Evolutionary conservation across 1,140 invertebrate genomes (phyloP), one percentile per base, ranked within the genome.

Genomic region (Probaryconus sp.): DNA sequence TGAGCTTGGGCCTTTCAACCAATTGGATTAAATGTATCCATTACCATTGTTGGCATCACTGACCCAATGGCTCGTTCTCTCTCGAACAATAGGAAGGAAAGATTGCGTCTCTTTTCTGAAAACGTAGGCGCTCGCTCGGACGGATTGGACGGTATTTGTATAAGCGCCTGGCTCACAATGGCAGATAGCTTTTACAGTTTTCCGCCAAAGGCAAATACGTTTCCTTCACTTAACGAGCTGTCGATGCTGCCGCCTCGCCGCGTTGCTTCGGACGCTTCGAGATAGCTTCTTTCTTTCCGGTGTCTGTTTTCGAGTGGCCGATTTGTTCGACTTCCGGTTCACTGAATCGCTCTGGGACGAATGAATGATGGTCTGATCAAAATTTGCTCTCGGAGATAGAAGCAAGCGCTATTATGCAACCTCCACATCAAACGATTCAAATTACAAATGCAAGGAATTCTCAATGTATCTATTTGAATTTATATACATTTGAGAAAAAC

Each of bases 1-100:
- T 77, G 31, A 37, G 43, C 45, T 61, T 48, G 56, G 45, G 31
- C 35, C 43, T 71, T 68, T 64, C 56, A 60, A 72, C 76, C 81
- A 83, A 85, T 85, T 85, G 82, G 81, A 85, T 85, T 85, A 83
- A 83, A 83, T 63, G 76, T 85, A 85, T 85, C 81, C 76, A 83
- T 85, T 85, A 85, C 82, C 63, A 80, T 79, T 81, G 79, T 80
- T 20, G 17, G 45, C 26, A 56, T 65, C 17, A 18, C 47, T 48
- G 42, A 53, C 43, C 20, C 4, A 50, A 60, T 63, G 58, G 37
- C 50, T 50, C 6, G 26, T 6, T 42, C 55, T 65, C 58, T 71
- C 28, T 51, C n/a, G n/a, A n/a, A n/a, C n/a, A n/a, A n/a, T n/a
- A n/a, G n/a, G n/a, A n/a, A n/a, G n/a, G n/a, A n/a, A n/a, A n/a